Evolutionary conservation across 2,888 invertebrate species (phyloP), one percentile per base, ranked within the genome.

Genomic region (Zonitis immaculata): DNA sequence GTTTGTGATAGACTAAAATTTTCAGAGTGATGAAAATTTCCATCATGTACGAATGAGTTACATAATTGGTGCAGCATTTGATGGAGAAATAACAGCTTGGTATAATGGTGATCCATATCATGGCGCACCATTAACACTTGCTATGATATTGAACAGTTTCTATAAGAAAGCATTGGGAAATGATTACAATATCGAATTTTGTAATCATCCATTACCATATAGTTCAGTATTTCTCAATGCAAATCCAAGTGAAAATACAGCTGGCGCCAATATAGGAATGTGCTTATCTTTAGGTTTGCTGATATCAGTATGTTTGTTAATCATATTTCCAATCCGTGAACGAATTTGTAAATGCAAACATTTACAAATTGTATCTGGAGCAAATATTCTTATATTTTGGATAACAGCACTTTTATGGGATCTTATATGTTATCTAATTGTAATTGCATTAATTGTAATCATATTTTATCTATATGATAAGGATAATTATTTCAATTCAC

Each of bases 41-140:
- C n/a, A 85, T 57, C 68, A 86, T 53, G 79, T 79, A 1, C 85
- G 84, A 0, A 83, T 84, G 0, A 80, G 82, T 0, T 79, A 83
- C 62, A 63, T 75, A 3, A 71, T 72, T 0, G 12, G n/a, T n/a
- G n/a, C n/a, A n/a, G n/a, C n/a, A n/a, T n/a, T n/a, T n/a, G 9
- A n/a, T 4, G 35, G 0, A 80, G 83, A 0, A 83, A 78, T 0
- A n/a, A n/a, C n/a, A n/a, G 87, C 84, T 0, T 86, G 86, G 82
- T 88, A 89, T 73, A 91, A 91, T 66, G 89, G 89, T 69, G 87
- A 89, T 66, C 87, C 89, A 0, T 85, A 82, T 65, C 91, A 92
- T 69, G 82, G 86, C 43, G 82, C 87, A 0, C 86, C 87, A 0
- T 78, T 85, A 0, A 79, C 88, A 0, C 72, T 91, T 3, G 81